phyloP scores from a whole-genome alignment of 2,797 vertebrate species.

The Carduelis carduelis region DNA sequence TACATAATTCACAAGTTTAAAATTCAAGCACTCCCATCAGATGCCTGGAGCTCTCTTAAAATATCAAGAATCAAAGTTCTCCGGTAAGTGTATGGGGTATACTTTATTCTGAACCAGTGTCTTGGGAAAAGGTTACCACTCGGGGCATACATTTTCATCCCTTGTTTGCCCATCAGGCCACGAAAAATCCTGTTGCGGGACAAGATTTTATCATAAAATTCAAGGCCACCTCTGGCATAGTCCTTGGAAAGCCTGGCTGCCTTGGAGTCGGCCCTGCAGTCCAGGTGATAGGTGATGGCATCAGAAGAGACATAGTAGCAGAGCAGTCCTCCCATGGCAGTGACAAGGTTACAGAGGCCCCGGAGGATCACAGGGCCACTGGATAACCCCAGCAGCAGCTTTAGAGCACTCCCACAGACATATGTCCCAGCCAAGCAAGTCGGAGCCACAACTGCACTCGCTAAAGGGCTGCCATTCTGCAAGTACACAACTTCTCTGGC shows the following conservation, averaged over 20 bases:
- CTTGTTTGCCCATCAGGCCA: constrained; percentile 83
- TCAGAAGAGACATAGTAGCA: constrained; percentile 81
- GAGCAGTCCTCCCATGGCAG: constrained; percentile 75
- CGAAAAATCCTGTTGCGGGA: constrained; percentile 83
- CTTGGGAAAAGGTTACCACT: constrained; percentile 88
- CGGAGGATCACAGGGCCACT: constrained; percentile 72
- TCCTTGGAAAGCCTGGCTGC: constrained; percentile 79
- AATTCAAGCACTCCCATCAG: constrained; percentile 37
- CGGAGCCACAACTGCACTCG: constrained; percentile 80
- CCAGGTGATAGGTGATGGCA: constrained; percentile 79
- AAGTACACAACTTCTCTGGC: constrained; percentile 85
- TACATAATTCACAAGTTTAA: constrained; percentile 57
- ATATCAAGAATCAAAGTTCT: constrained; percentile 80
- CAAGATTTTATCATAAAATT: constrained; percentile 93
- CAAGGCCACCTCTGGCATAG: constrained; percentile 86
- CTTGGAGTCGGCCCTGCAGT: constrained; percentile 81
- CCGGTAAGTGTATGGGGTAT: constrained; percentile 87
- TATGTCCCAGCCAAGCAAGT: constrained; percentile 82
- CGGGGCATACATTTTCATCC: constrained; percentile 81
- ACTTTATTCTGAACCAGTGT: constrained; percentile 83
- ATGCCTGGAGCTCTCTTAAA: constrained; percentile 71
- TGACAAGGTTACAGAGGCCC: constrained; percentile 73
- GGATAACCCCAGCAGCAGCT: constrained; percentile 83
- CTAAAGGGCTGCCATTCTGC: constrained; percentile 72
- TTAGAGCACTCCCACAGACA: constrained; percentile 77